Conservation (phyloP, 2,797 vertebrate genomes). For the Psittacula derbiana region DNA sequence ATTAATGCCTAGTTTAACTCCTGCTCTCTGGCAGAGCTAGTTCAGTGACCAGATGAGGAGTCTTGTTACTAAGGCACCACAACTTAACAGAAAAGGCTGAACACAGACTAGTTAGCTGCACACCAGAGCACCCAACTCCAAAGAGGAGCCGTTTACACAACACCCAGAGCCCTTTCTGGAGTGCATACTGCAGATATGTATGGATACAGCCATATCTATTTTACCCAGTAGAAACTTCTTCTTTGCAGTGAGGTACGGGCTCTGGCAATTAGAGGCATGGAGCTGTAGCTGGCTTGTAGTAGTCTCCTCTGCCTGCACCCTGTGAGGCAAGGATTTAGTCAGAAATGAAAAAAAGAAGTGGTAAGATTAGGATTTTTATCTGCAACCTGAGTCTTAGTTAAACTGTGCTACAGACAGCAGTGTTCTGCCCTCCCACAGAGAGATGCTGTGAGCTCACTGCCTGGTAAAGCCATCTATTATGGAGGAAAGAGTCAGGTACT, state of each 20-base stretch:
- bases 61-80: neutral
- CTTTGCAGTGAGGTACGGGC: neutral
- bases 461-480: neutral
- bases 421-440: neutral
- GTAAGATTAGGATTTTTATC: neutral
- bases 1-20: neutral
- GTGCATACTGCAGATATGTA: neutral
- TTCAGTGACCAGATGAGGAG: neutral
- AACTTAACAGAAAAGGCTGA: neutral
- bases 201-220: neutral
- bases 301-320: neutral
- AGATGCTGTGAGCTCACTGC: neutral
- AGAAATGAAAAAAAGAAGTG: neutral
- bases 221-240: neutral
- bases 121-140: neutral
- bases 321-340: neutral
- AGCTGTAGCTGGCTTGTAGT: neutral
- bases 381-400: neutral
- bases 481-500: neutral
- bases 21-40: neutral
- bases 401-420: neutral
- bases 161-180: neutral
- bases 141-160: neutral
- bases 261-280: neutral
- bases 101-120: neutral